phyloP scores from a whole-genome alignment of 2,888 invertebrate species.

The Hydrotaea diabolus region DNA sequence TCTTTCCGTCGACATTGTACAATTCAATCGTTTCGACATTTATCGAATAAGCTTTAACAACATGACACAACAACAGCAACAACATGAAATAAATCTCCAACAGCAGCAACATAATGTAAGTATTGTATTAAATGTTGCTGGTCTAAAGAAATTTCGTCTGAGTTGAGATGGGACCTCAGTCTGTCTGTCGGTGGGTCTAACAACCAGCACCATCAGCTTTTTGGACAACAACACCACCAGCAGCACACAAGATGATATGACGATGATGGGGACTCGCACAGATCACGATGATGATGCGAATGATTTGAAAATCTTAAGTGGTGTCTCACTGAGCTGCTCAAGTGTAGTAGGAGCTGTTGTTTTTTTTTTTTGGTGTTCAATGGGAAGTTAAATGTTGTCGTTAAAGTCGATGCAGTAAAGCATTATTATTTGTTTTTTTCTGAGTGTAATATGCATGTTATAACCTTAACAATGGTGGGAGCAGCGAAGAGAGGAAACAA shows the following conservation, averaged over 20 bases:
- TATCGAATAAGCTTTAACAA: constrained; percentile 16
- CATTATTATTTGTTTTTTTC: background rate
- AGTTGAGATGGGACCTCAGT: background rate
- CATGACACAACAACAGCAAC: background rate
- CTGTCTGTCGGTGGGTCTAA: background rate
- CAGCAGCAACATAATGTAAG: background rate
- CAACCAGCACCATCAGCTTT: constrained; percentile 7
- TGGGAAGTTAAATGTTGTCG: background rate
- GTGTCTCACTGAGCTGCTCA: constrained; percentile 48
- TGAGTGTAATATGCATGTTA: constrained; percentile 43
- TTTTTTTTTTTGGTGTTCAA: constrained; percentile 13
- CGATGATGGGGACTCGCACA: constrained; percentile 13
- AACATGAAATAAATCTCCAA: background rate
- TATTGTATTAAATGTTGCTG: background rate
- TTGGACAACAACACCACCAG: no score
- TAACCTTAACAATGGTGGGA: background rate
- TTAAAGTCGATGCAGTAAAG: background rate
- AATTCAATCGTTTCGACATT: constrained; percentile 3
- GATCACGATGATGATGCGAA: constrained; percentile 29
- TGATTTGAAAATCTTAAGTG: constrained; percentile 51
- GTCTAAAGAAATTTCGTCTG: background rate
- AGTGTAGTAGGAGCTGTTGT: constrained; percentile 62
- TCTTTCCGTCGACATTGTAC: background rate
- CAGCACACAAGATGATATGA: background rate
- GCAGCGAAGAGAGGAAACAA: background rate